These are phyloP conservation scores for Netelia fuscicornis DNA, from an alignment of 2,888 invertebrate genomes.

Conservation along the genomic window DNA sequence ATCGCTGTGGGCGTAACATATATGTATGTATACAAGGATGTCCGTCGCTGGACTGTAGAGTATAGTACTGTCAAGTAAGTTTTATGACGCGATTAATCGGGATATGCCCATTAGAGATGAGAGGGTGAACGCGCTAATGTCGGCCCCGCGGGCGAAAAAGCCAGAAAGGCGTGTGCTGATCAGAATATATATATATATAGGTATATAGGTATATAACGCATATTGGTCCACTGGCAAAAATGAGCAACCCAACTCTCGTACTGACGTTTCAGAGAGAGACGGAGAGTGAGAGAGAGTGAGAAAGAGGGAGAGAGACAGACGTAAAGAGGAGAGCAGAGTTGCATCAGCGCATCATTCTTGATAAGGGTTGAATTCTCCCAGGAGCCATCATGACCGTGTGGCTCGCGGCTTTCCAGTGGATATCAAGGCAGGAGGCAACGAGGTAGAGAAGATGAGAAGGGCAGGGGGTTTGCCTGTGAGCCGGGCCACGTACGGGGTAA, in stretches of 20 bases:
- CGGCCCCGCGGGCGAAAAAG: slow-evolving; percentile 20
- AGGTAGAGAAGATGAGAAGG: slow-evolving; percentile 55
- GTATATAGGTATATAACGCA: neutral
- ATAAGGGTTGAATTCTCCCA: slow-evolving; percentile 67
- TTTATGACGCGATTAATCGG: slow-evolving; percentile 50
- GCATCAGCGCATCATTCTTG: slow-evolving; percentile 65
- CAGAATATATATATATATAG: slow-evolving; percentile 9
- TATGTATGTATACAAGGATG: neutral
- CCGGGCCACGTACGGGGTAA: slow-evolving; percentile 29
- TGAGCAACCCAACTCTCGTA: slow-evolving; percentile 37
- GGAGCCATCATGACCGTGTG: slow-evolving; percentile 56
- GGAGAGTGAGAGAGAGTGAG: slow-evolving; percentile 1
- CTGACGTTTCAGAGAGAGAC: slow-evolving; percentile 23
- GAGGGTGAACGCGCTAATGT: slow-evolving; percentile 42
- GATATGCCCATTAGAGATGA: slow-evolving; percentile 45
- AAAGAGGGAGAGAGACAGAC: slow-evolving; percentile 25
- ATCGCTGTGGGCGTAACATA: neutral
- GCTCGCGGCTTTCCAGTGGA: slow-evolving; percentile 51
- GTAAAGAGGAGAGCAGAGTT: slow-evolving; percentile 31
- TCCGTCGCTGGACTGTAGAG: neutral
- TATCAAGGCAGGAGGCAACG: slow-evolving; percentile 45
- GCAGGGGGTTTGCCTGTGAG: slow-evolving; percentile 53
- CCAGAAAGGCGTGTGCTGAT: slow-evolving; percentile 3
- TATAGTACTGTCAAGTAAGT: slow-evolving; percentile 15
- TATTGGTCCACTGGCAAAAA: slow-evolving; percentile 37